Percentiles rank a stretch among this genome's conserved stretches.
These are phyloP conservation scores for Erpobdella octoculata DNA, from an alignment of 2,888 invertebrate genomes.

Conservation along the genomic window DNA sequence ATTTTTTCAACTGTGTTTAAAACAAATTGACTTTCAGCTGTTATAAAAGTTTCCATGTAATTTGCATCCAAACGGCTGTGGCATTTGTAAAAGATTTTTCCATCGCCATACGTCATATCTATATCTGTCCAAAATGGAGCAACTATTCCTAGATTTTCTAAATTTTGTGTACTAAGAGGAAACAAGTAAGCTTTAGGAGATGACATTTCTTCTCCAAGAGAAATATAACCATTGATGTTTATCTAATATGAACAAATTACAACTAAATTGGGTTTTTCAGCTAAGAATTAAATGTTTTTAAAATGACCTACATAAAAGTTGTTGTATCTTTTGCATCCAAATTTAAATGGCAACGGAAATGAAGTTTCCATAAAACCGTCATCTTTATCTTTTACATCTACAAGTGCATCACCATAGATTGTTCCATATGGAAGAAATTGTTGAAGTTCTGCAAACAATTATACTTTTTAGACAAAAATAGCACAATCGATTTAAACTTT, in stretches of 20 bases:
- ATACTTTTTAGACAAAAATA: neutral
- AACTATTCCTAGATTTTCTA: neutral
- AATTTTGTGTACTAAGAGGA: neutral
- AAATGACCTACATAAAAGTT: constrained; percentile 12
- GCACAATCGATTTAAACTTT: neutral
- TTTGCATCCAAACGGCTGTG: constrained; percentile 15
- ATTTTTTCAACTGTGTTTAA: constrained; percentile 9
- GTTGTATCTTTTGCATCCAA: neutral
- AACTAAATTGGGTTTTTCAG: too few relatives aligned
- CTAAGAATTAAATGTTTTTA: too few relatives aligned
- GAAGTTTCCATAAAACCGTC: constrained; percentile 5
- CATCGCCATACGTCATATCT: constrained; percentile 9
- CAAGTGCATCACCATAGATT: neutral
- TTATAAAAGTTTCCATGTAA: neutral
- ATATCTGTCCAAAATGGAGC: constrained; percentile 28
- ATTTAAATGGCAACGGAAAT: constrained; percentile 1
- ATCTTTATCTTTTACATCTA: neutral
- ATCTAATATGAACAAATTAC: neutral
- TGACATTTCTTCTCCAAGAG: neutral
- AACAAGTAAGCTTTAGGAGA: neutral
- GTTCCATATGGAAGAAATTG: neutral
- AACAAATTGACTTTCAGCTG: neutral
- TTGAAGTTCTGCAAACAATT: neutral
- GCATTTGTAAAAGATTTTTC: constrained; percentile 22
- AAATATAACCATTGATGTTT: neutral